Evolutionary conservation across 1,140 invertebrate genomes (phyloP), one percentile per base, ranked within the genome.

Genomic region (Camponotus vicinus): DNA sequence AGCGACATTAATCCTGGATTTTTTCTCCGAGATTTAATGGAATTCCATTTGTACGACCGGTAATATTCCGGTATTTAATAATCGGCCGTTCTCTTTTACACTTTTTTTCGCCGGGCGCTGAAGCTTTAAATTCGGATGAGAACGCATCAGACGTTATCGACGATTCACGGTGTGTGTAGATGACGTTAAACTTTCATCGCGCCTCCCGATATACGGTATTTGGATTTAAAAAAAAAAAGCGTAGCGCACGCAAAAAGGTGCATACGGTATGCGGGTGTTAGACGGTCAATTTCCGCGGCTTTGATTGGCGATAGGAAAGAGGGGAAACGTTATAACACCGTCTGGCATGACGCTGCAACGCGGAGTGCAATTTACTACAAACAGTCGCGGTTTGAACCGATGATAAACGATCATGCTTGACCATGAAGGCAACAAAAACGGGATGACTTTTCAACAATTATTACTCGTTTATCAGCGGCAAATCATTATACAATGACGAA

Each of bases 281-380:
- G 90, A 87, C 89, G 91, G 84, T 91, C 90, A 91, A 91, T 92
- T 92, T 92, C 89, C 87, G 87, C 75, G 61, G 87, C 90, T 91
- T 91, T 89, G 92, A 92, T 89, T 85, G 86, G 86, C 73, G 79
- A 80, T 88, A 83, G 88, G 64, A 87, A 91, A 89, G 80, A 85
- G 88, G 86, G 88, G 79, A 83, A 86, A 89, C 88, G 88, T 88
- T 89, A 89, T 89, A 89, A 89, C 85, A 90, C 83, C 73, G 84
- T 90, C 80, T 87, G 87, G 89, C 84, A 90, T 87, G 80, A 91
- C 89, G 85, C 6, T 78, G 90, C 91, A 87, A 63, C 67, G 84
- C 69, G 70, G 59, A 67, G 84, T 85, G 82, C 85, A 90, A 90
- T 92, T 92, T 85, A 88, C 85, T 77, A 69, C 76, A 78, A 89